Evolutionary conservation across 2,113 vertebrate genomes (phyloP).

Genomic region (Dinomys branickii): DNA sequence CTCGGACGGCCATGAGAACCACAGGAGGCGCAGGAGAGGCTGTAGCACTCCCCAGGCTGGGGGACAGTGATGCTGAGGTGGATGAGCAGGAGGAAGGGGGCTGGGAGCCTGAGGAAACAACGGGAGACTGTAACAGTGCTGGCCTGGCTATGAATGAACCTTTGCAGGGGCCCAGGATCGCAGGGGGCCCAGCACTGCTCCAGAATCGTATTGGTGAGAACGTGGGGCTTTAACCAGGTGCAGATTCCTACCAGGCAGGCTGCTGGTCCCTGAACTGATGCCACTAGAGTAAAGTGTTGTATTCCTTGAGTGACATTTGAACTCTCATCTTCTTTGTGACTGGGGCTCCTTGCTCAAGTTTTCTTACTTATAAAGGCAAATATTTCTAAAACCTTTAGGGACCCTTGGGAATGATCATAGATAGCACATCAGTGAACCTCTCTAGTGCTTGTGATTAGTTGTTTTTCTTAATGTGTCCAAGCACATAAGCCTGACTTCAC

Average conservation of each 20-base stretch:
- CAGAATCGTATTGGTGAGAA: constrained; percentile 82
- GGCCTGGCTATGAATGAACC: constrained; percentile 28
- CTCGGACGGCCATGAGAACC: constrained; percentile 63
- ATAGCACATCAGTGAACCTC: neutral
- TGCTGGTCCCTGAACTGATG: neutral
- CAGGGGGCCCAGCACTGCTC: constrained; percentile 62
- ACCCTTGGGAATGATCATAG: neutral
- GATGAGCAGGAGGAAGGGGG: constrained; percentile 75
- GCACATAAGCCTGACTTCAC: neutral
- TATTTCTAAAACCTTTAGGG: neutral
- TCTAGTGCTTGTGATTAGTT: neutral
- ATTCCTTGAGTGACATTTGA: neutral
- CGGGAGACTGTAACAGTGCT: constrained; percentile 33
- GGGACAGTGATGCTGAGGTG: constrained; percentile 73
- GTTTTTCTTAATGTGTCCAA: neutral
- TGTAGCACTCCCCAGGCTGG: constrained; percentile 61
- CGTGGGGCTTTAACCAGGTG: neutral
- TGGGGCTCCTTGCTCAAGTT: neutral
- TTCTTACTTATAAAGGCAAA: constrained; percentile 43
- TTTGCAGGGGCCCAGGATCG: neutral
- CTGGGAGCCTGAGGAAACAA: constrained; percentile 73
- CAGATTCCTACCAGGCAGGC: neutral
- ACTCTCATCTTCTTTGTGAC: neutral
- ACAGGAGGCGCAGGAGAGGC: constrained; percentile 9
- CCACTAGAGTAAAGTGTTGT: neutral